Base-by-base conservation (phyloP, 2,113 vertebrate species). In the Callaeas wilsoni region DNA sequence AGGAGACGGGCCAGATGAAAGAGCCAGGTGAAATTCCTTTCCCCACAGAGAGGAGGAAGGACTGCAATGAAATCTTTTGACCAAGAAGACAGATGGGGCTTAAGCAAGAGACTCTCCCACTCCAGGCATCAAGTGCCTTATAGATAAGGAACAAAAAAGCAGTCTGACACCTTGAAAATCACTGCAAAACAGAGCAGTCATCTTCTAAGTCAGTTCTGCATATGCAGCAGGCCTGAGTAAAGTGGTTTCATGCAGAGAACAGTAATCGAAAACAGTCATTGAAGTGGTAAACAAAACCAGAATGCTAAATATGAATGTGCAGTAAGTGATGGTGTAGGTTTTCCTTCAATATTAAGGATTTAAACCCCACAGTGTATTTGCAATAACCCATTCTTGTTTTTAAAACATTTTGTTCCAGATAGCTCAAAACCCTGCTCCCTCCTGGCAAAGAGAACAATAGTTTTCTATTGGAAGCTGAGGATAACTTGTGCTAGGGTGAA, bases 241-340 rank as follows among this genome's bases (percentile, higher is more conserved):
- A 96, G 57, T 89, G 73, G 94, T 93, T 96, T 96, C 95, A 87
- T 69, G 62, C 88, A 87, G 73, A 68, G 92, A 93, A 78, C 56
- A 92, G 88, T 95, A 94, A 96, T 95, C 96, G 90, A 94, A 96
- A 96, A 95, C 86, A 96, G 86, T 64, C 92, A 90, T 32, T 96
- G 90, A 96, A 96, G 95, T 86, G 77, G 90, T 92, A 95, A 96
- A 95, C 94, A 94, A 96, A 96, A 92, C 68, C 87, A 96, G 94
- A 93, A 68, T 1, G 1, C 85, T 81, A 90, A 94, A 96, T 90
- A 95, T 79, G 91, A 90, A 92, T 89, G 90, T 81, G 68, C 92
- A 92, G 21, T 87, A 79, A 96, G 57, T 78, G 26, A 87, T 79
- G 60, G 1, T 68, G 91, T 95, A 97, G 77, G 57, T 87, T 94